Base-by-base conservation (phyloP, 1,140 invertebrate genomes). In the Drosophila kurseongensis region DNA sequence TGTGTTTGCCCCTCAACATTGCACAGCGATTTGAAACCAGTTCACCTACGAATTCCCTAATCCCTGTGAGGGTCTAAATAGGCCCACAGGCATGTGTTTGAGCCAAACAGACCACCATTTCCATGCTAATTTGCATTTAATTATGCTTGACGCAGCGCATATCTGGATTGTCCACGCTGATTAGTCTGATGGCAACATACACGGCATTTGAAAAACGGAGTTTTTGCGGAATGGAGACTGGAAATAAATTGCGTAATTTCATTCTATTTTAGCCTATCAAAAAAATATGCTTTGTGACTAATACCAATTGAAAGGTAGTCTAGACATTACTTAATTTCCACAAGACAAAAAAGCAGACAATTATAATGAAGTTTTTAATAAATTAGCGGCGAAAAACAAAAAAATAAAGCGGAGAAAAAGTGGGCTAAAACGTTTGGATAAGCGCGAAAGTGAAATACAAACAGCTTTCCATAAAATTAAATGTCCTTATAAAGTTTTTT, bases 91-190 rank as follows among this genome's bases (percentile, higher is more conserved):
- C 32, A 13, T n/a, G 8, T 27, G 12, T 47, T 47, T 3, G 5
- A 0, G 23, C 5, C 12, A 38, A 61, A 32, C 44, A 12, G 32
- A 47, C 9, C 58, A 16, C 12, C 36, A 55, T 12, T 5, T 52
- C 40, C 27, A 52, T 41, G 73, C 60, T 80, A 75, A 77, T 85
- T 73, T 80, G 77, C 81, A 80, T 80, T 80, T 80, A 79, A 80
- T 85, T 84, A 79, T 74, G 62, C 51, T 62, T 44, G 13, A 55
- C 35, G 59, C 61, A 66, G 65, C 47, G 61, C 45, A 52, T 50
- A 60, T 59, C 55, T 38, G 56, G 23, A 55, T 38, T 23, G 44
- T n/a, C 27, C 8, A 14, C 18, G 32, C 23, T 67, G 59, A 69
- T 77, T 61, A 38, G 56, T 27, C 38, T 60, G 59, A 63, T 82